Evolutionary conservation across 2,797 vertebrate species (phyloP).

Genomic region (Gymnoscopelus braueri): DNA sequence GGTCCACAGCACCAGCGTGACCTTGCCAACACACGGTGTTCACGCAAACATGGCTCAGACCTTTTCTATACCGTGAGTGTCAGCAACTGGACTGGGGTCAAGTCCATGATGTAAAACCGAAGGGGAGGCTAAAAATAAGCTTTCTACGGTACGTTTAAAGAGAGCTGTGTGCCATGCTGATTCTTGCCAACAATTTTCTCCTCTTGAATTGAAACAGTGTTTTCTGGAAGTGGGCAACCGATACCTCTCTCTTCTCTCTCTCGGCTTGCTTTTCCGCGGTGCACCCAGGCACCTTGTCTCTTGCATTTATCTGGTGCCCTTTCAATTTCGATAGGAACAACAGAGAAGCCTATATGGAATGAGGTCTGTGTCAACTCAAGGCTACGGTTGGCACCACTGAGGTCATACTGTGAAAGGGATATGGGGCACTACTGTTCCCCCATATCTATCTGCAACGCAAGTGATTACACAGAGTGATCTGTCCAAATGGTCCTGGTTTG

Average conservation of each 20-base stretch:
- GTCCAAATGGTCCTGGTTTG: slow-evolving; percentile 62
- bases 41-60: slow-evolving; percentile 47
- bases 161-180: slow-evolving; percentile 47
- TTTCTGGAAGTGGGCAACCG: slow-evolving; percentile 62
- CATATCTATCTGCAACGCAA: slow-evolving; percentile 70
- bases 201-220: slow-evolving; percentile 69
- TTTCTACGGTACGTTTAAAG: slow-evolving; percentile 56
- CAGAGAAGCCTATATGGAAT: slow-evolving; percentile 73
- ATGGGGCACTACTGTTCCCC: slow-evolving; percentile 76
- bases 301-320: slow-evolving; percentile 79
- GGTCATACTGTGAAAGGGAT: slow-evolving; percentile 77
- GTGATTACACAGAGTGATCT: slow-evolving; percentile 74
- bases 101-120: slow-evolving; percentile 57
- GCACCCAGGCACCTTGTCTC: slow-evolving; percentile 65
- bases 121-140: slow-evolving; percentile 65
- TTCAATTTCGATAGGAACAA: slow-evolving; percentile 80
- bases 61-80: slow-evolving; percentile 41
- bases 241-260: slow-evolving; percentile 51
- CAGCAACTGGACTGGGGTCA: slow-evolving; percentile 48
- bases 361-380: slow-evolving; percentile 69
- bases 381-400: slow-evolving; percentile 70
- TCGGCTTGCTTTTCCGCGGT: slow-evolving; percentile 58
- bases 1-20: slow-evolving; percentile 54
- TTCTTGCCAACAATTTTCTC: slow-evolving; percentile 56
- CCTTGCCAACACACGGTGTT: slow-evolving; percentile 44